Evolutionary conservation across 2,113 vertebrate species (phyloP).

Genomic region (Ailurus styani): DNA sequence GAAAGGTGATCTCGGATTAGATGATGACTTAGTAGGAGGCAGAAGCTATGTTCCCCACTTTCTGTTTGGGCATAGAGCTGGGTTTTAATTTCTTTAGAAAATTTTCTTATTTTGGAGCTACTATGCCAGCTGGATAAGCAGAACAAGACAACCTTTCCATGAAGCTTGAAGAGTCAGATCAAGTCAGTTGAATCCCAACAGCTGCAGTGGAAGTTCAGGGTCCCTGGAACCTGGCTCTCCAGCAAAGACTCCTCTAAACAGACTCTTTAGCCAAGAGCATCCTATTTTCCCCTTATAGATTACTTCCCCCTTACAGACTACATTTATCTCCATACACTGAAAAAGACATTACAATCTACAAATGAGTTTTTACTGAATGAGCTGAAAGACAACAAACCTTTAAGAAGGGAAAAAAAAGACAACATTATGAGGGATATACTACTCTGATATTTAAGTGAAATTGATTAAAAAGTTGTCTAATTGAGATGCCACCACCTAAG

Average conservation of each 20-base stretch:
- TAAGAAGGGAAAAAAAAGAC: not conserved
- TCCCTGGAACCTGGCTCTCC: not conserved
- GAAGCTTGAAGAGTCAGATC: not conserved
- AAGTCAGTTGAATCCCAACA: not conserved
- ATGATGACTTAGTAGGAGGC: not conserved
- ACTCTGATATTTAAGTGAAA: not conserved
- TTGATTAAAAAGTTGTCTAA: not conserved
- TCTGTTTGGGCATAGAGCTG: not conserved
- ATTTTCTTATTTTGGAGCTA: not conserved
- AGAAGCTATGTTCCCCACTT: not conserved
- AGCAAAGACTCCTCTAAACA: not conserved
- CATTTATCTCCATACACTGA: not conserved
- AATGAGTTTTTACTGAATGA: not conserved
- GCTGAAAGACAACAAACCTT: not conserved
- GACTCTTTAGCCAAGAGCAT: not conserved
- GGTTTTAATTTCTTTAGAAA: not conserved
- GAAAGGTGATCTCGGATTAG: not conserved
- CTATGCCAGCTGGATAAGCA: not conserved
- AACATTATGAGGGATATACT: not conserved
- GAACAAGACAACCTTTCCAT: not conserved
- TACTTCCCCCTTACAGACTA: not conserved
- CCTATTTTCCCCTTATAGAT: not conserved
- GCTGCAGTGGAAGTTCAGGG: not conserved
- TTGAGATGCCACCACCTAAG: not conserved
- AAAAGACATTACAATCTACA: not conserved